phyloP scores from a whole-genome alignment of 1,140 invertebrate genomes.

The Drepana arcuata region DNA sequence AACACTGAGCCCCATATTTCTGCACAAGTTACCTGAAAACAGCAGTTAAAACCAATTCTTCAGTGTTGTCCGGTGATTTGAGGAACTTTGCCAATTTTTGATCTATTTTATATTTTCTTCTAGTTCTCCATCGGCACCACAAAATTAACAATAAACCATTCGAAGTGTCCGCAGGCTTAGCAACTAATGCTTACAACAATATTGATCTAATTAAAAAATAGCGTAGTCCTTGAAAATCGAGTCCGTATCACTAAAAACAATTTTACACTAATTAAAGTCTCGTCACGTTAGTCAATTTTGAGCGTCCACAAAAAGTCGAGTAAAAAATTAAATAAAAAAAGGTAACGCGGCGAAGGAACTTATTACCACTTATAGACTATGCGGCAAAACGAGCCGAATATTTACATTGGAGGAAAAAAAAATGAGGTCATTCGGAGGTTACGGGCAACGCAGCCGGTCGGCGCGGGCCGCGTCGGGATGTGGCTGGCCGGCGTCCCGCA shows the following conservation, averaged over 20 bases:
- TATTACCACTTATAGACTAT: slow-evolving; percentile 70
- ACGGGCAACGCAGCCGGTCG: slow-evolving; percentile 68
- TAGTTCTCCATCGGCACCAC: no score
- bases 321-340: slow-evolving; percentile 37
- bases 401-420: slow-evolving; percentile 70
- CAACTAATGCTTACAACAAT: no score
- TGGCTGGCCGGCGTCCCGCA: slow-evolving; percentile 33
- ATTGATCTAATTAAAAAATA: no score
- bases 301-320: slow-evolving; percentile 33
- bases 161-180: no score
- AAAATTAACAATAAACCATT: no score
- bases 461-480: slow-evolving; percentile 65
- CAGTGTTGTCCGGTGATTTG: no score
- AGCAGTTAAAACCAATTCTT: no score
- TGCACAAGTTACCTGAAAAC: no score
- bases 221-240: no score
- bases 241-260: slow-evolving; percentile 40
- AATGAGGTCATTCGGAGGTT: slow-evolving; percentile 70
- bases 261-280: slow-evolving; percentile 33
- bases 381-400: slow-evolving; percentile 67
- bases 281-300: slow-evolving; percentile 38
- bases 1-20: no score
- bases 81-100: no score
- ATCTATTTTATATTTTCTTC: no score
- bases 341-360: slow-evolving; percentile 62